Evolutionary conservation across 1,140 invertebrate genomes (phyloP), one percentile per base, ranked within the genome.

Genomic region (Apis cerana): DNA sequence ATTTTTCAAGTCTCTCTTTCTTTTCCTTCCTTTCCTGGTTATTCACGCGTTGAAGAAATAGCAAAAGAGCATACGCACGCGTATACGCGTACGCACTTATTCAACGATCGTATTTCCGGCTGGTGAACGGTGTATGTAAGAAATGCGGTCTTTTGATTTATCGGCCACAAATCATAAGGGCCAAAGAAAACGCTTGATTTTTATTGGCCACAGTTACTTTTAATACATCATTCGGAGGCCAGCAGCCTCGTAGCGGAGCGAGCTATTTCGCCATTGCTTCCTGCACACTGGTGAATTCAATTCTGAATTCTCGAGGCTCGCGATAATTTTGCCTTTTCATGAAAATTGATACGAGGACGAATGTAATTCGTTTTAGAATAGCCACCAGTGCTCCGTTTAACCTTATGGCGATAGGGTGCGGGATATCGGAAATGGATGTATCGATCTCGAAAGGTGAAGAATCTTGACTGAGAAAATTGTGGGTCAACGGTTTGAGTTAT

Each of bases 381-480:
- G 61, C 74, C 75, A 72, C 62, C 80, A 79, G 86, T 85, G 77
- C 81, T 86, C 85, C 78, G 85, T 89, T 75, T 59, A 83, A 87
- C 87, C 88, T n/a, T 89, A 90, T 84, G 82, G 70, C 70, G 70
- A 67, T 74, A 43, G 33, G 80, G 83, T 88, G n/a, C n/a, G n/a
- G n/a, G n/a, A n/a, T 88, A 91, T 90, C 84, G 88, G 87, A 89
- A 90, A 91, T 90, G 87, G 89, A 91, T 84, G 85, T 85, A 91
- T 91, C 89, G 89, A 91, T 91, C 90, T 89, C 82, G 75, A 72
- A 84, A 87, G 82, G 77, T 68, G 75, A 83, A 85, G 87, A 83
- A 85, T 80, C 78, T 79, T 67, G 71, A 79, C 72, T 80, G 77
- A 58, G 76, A 85, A 7, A 88, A 85, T 88, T 88, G 85, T 80